Evolutionary conservation across 1,140 invertebrate species (phyloP).

Genomic region (Tetranychus urticae): DNA sequence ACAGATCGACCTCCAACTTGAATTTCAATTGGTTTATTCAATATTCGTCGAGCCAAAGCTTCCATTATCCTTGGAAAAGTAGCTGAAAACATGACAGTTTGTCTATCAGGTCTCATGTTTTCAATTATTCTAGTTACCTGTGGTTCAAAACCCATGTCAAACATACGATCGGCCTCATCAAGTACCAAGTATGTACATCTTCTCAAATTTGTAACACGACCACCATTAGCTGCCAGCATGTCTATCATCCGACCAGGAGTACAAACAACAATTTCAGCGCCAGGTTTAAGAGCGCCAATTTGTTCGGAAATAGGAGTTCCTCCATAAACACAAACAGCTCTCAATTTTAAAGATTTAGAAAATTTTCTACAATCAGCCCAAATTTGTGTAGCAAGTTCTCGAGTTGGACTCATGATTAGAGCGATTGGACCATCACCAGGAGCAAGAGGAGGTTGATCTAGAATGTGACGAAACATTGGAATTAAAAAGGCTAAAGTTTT

Average conservation of each 20-base stretch:
- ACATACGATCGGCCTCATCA: slow-evolving; percentile 98
- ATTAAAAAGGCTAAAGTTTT: slow-evolving; percentile 95
- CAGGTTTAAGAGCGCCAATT: slow-evolving; percentile 91
- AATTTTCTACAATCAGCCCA: slow-evolving; percentile 92
- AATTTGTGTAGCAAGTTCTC: slow-evolving; percentile 97
- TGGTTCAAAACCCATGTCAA: slow-evolving; percentile 99
- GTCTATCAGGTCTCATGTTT: slow-evolving; percentile 82
- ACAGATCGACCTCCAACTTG: slow-evolving; percentile 89
- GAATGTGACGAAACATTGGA: slow-evolving; percentile 92
- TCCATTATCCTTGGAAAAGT: slow-evolving; percentile 99
- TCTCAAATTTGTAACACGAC: slow-evolving; percentile 83
- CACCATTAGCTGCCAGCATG: slow-evolving; percentile 93
- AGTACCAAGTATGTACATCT: slow-evolving; percentile 89
- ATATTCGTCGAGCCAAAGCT: slow-evolving; percentile 71
- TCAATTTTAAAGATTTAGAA: slow-evolving; percentile 56
- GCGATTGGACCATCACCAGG: slow-evolving; percentile 88
- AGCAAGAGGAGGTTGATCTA: slow-evolving; percentile 75
- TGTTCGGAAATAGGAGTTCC: slow-evolving; percentile 82
- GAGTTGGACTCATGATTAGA: slow-evolving; percentile 92
- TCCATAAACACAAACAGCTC: slow-evolving; percentile 90
- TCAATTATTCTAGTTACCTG: slow-evolving; percentile 96
- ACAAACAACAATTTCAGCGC: slow-evolving; percentile 94
- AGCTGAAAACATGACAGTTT: slow-evolving; percentile 96
- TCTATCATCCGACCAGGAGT: slow-evolving; percentile 99
- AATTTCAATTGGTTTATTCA: slow-evolving; percentile 91